Conservation (phyloP, 2,113 vertebrate genomes). For the Heterochromis multidens region DNA sequence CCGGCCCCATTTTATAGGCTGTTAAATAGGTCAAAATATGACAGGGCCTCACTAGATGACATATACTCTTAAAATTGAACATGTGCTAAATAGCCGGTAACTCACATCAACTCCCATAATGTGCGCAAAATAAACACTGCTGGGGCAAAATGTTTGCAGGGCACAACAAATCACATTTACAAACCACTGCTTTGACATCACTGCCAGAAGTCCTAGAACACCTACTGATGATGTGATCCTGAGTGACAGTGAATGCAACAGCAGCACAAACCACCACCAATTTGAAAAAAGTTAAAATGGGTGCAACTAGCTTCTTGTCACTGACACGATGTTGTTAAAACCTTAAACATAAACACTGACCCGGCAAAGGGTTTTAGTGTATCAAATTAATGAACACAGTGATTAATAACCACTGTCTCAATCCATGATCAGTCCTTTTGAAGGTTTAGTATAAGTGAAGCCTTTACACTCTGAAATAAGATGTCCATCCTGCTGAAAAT, state of each 20-base stretch:
- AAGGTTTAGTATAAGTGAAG: background rate
- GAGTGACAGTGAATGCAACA: background rate
- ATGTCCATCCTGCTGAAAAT: slow-evolving; percentile 24
- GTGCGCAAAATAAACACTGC: background rate
- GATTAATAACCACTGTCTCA: background rate
- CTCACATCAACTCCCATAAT: background rate
- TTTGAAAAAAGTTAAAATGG: background rate
- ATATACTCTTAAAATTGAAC: slow-evolving; percentile 21
- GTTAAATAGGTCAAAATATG: slow-evolving; percentile 58
- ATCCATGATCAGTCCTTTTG: background rate
- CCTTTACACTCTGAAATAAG: background rate
- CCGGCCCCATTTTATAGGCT: slow-evolving; percentile 56
- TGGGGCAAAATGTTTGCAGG: slow-evolving; percentile 4
- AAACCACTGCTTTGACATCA: slow-evolving; percentile 4
- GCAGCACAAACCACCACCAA: background rate
- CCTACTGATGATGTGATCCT: background rate
- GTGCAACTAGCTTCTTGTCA: background rate
- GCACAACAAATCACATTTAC: slow-evolving; percentile 26
- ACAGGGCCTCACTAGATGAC: slow-evolving; percentile 31
- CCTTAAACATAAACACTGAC: background rate
- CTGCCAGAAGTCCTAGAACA: background rate
- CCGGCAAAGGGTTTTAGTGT: background rate
- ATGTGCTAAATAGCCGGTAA: background rate
- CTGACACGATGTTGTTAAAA: background rate
- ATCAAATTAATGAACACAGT: background rate